Conservation (phyloP, 1,140 invertebrate genomes). For the Hypothenemus hampei region DNA sequence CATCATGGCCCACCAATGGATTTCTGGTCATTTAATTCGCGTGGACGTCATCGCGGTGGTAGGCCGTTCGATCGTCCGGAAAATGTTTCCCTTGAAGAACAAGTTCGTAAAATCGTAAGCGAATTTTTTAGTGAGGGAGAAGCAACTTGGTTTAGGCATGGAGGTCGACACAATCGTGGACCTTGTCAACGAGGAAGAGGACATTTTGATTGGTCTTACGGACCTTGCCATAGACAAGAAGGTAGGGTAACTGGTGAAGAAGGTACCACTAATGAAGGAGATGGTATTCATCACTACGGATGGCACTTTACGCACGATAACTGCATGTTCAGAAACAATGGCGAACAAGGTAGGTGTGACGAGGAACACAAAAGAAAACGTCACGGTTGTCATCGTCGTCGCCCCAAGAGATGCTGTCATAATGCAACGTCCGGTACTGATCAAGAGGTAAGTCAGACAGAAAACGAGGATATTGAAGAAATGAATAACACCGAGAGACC, state of each 20-base stretch:
- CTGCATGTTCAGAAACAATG: neutral
- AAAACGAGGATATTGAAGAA: neutral
- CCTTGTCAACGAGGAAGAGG: neutral
- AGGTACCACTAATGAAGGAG: neutral
- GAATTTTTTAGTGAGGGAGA: neutral
- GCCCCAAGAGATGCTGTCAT: too few species aligned
- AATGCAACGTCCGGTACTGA: too few species aligned
- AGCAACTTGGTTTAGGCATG: too few species aligned
- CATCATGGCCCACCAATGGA: neutral
- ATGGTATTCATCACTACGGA: neutral
- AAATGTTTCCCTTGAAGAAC: neutral
- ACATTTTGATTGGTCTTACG: neutral
- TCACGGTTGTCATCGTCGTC: too few species aligned
- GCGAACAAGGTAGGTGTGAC: neutral
- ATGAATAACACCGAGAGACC: too few species aligned
- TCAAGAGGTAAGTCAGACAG: neutral
- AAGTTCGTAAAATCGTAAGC: neutral
- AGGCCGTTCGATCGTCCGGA: neutral
- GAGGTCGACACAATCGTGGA: neutral
- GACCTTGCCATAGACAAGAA: neutral
- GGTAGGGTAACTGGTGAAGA: neutral
- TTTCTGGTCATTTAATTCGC: too few species aligned
- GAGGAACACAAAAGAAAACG: too few species aligned
- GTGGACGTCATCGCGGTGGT: too few species aligned
- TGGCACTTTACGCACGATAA: neutral